Percentiles rank a stretch among this genome's conserved stretches.
phyloP scores from a whole-genome alignment of 2,797 vertebrate species.

The Dicrostonyx torquatus region DNA sequence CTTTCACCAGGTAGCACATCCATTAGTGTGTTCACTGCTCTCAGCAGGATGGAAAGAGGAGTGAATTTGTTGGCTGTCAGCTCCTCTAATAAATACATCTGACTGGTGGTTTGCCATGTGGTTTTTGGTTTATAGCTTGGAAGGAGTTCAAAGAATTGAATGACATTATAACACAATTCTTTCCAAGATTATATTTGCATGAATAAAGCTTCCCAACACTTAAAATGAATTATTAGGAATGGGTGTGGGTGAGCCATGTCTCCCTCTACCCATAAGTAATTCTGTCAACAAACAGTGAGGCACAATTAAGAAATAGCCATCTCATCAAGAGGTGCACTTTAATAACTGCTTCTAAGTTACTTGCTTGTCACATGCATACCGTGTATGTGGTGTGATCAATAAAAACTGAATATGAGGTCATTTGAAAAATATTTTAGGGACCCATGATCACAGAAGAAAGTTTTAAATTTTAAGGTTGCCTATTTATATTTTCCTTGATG shows the following conservation, averaged over 20 bases:
- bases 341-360: constrained; percentile 3
- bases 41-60: constrained; percentile 36
- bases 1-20: not conserved
- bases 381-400: not conserved
- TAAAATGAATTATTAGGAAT: constrained; percentile 54
- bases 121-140: constrained; percentile 59
- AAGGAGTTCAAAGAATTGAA: constrained; percentile 50
- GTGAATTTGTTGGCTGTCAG: constrained; percentile 19
- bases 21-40: not conserved
- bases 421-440: constrained; percentile 8
- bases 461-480: not conserved
- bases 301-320: not conserved
- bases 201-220: constrained; percentile 49
- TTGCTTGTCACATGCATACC: constrained; percentile 7
- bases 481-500: not conserved
- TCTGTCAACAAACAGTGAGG: constrained; percentile 54
- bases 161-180: constrained; percentile 45
- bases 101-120: constrained; percentile 10
- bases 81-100: constrained; percentile 50
- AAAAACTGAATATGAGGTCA: not conserved
- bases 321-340: constrained; percentile 11
- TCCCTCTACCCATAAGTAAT: constrained; percentile 27
- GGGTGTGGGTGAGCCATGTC: not conserved
- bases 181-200: constrained; percentile 45
- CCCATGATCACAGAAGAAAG: not conserved